Base-by-base conservation (phyloP, 2,113 vertebrate species). In the Grallaria varia region DNA sequence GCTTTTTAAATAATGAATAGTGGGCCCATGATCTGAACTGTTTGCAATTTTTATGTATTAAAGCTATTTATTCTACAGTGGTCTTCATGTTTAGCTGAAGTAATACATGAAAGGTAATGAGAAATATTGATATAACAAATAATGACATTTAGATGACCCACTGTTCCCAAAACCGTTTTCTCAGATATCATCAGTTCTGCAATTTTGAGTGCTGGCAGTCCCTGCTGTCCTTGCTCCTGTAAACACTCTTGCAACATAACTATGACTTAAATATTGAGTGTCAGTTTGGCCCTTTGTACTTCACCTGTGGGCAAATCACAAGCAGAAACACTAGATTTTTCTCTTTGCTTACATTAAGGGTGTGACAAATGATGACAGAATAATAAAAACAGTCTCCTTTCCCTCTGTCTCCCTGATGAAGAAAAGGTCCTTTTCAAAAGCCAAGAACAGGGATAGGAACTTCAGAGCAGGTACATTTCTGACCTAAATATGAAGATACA, bases 211-310 rank as follows among this genome's bases (percentile, higher is more conserved):
- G 73, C 74, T 95, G 84, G 45, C 80, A 89, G 82, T 84, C 73
- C 39, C 80, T 44, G 64, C 68, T 37, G 19, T 89, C 76, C 69
- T 28, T 82, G 63, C 52, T 33, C 40, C 67, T 64, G 67, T 79
- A 93, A 95, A 78, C 27, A 9, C 33, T 60, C 40, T 56, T 78
- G 42, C 63, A 71, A 21, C 75, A 47, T 82, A 97, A 97, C 73
- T 89, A 69, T 90, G 89, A 96, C 53, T 91, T 88, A 96, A 96
- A 97, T 94, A 15, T 8, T 80, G 71, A 90, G 75, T 92, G 87
- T 85, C 92, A 87, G 60, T 84, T 91, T 93, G 84, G 64, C 50
- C 85, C 78, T 80, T 82, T 74, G 44, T 74, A 67, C 83, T 81
- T 93, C 44, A 95, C 84, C 84, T 91, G 53, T 56, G 76, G 87